Conservation (phyloP, 2,888 invertebrate species). For the Rhopalosiphum nymphaeae region DNA sequence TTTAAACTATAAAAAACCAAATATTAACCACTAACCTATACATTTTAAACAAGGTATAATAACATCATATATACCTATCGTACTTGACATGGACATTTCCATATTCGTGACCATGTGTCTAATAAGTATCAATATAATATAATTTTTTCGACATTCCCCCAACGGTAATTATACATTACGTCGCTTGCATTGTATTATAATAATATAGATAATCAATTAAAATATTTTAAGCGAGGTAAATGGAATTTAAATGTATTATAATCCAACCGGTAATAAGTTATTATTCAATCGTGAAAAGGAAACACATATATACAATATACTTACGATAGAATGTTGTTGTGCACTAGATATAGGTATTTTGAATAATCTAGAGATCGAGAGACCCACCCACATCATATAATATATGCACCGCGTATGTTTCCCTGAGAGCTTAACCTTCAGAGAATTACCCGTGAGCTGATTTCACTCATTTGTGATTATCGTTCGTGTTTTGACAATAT, state of each 20-base stretch:
- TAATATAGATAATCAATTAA: neutral
- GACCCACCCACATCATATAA: slow-evolving; percentile 21
- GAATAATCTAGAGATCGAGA: slow-evolving; percentile 7
- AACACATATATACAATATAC: neutral
- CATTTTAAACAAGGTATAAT: neutral
- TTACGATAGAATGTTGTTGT: neutral
- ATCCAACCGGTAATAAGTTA: too few relatives aligned
- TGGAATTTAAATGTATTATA: neutral
- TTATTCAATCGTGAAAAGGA: neutral
- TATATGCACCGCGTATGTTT: neutral
- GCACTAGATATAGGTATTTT: slow-evolving; percentile 10
- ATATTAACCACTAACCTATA: neutral
- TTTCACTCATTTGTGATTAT: neutral
- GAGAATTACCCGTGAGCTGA: neutral
- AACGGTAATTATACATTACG: neutral
- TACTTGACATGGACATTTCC: neutral
- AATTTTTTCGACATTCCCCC: neutral
- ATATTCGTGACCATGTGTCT: neutral
- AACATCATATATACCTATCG: neutral
- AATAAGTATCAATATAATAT: neutral
- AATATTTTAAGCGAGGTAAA: neutral
- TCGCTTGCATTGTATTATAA: neutral
- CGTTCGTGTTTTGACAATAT: neutral
- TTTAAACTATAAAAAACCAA: neutral
- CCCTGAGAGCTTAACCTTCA: neutral